phyloP scores from a whole-genome alignment of 2,113 vertebrate species.

The Spizaetus ornatus region DNA sequence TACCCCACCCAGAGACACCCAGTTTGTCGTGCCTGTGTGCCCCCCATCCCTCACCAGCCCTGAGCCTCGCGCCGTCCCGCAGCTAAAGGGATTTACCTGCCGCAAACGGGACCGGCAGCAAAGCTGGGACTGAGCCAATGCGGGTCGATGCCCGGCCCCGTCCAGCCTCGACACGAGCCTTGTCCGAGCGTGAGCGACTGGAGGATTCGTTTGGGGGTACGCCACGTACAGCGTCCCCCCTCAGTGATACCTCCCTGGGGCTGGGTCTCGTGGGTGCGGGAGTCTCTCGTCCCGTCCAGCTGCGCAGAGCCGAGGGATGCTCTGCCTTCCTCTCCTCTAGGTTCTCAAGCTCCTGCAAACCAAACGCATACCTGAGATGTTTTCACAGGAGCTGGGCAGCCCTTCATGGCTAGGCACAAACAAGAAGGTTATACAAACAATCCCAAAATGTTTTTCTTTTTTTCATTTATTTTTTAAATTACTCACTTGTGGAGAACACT shows the following conservation, averaged over 20 bases:
- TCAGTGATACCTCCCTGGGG: background rate
- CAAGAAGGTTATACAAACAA: background rate
- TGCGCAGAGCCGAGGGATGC: fast-evolving
- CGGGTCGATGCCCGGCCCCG: background rate
- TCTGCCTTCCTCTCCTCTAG: background rate
- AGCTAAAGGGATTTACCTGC: background rate
- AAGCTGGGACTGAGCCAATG: fast-evolving
- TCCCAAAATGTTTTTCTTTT: background rate
- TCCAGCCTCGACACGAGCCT: fast-evolving
- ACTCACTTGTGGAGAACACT: background rate
- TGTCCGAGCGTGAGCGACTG: background rate
- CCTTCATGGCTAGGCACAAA: background rate
- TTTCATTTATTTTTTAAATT: background rate
- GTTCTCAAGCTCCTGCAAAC: background rate
- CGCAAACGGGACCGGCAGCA: background rate
- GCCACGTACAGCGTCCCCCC: fast-evolving
- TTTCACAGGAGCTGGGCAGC: background rate
- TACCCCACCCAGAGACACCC: background rate
- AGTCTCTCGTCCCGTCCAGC: background rate
- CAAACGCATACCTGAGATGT: fast-evolving
- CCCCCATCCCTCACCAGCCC: fast-evolving
- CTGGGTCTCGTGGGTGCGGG: fast-evolving
- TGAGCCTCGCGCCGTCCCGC: background rate
- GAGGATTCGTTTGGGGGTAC: background rate
- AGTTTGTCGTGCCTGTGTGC: fast-evolving